Base-by-base conservation (phyloP, 2,113 vertebrate genomes). In the Microcebus jonahi region DNA sequence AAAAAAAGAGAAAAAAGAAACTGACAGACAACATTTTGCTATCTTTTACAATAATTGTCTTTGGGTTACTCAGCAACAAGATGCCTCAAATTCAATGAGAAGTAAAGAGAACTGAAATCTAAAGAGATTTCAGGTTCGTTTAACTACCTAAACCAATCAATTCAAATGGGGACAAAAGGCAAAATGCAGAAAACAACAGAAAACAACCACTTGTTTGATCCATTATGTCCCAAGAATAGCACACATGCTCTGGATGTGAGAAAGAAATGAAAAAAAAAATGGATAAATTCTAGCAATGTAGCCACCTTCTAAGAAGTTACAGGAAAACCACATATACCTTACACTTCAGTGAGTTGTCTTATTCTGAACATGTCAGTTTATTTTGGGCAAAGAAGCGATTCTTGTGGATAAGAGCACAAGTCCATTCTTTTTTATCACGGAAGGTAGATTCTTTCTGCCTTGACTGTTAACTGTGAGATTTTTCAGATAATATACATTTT, bases 51-150 rank as follows among this genome's bases (percentile, higher is more conserved):
- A 31, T 73, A 87, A 84, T n/a, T 65, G 31, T 71, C 71, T 88
- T 90, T 65, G 36, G 73, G 59, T 59, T 65, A 42, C 8, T 85
- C 68, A 70, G 59, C 48, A 83, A 89, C 76, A 71, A 76, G 20
- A n/a, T 94, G 68, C 18, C 36, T 86, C 48, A 57, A 83, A 93
- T 59, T 96, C n/a, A 90, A 50, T 34, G 12, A 65, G 39, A 95
- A 95, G 6, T 86, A 50, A 92, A 80, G 85, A 71, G 29, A 77
- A 57, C 29, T 53, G 73, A 76, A 48, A 50, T 53, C 45, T 53
- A 50, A 31, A 90, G 20, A 80, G 55, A 75, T 61, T 76, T 94
- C 65, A 94, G 34, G 55, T 45, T 65, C 8, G 34, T 79, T 81
- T 89, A 89, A 82, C 36, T 81, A 27, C 68, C 61, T 29, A 34